Evolutionary conservation across 2,888 invertebrate species (phyloP).

Genomic region (Lypha dubia): DNA sequence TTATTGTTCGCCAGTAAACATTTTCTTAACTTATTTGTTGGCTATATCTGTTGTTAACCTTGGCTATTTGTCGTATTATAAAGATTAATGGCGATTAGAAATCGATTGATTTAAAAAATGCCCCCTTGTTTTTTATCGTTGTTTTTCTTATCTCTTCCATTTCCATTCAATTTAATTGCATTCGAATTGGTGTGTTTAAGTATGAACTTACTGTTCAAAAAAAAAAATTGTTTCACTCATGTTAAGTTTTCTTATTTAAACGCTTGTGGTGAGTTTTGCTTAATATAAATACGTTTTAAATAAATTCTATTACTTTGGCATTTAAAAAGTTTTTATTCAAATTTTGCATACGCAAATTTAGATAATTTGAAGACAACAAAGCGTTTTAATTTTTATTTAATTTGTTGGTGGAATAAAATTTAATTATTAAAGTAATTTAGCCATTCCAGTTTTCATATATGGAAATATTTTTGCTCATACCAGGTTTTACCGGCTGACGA

Average conservation of each 20-base stretch:
- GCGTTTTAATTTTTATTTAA: not conserved
- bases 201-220: not conserved
- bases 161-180: slow-evolving; percentile 32
- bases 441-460: not conserved
- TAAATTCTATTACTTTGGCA: not conserved
- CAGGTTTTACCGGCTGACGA: too few relatives aligned
- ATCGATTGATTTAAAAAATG: slow-evolving; percentile 52
- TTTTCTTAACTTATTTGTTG: too few relatives aligned
- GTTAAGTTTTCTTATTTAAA: slow-evolving; percentile 44
- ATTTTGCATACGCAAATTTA: not conserved
- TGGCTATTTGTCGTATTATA: slow-evolving; percentile 23
- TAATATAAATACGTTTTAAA: not conserved
- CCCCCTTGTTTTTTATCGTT: slow-evolving; percentile 10
- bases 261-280: not conserved
- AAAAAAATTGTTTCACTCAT: slow-evolving; percentile 54
- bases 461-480: not conserved
- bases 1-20: not conserved
- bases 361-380: not conserved
- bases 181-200: not conserved
- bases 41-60: too few relatives aligned
- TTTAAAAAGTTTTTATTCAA: not conserved
- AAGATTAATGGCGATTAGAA: slow-evolving; percentile 48
- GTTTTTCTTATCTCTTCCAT: slow-evolving; percentile 19
- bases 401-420: not conserved
- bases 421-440: not conserved